Conservation (phyloP, 1,140 invertebrate genomes). For the Popillia japonica region DNA sequence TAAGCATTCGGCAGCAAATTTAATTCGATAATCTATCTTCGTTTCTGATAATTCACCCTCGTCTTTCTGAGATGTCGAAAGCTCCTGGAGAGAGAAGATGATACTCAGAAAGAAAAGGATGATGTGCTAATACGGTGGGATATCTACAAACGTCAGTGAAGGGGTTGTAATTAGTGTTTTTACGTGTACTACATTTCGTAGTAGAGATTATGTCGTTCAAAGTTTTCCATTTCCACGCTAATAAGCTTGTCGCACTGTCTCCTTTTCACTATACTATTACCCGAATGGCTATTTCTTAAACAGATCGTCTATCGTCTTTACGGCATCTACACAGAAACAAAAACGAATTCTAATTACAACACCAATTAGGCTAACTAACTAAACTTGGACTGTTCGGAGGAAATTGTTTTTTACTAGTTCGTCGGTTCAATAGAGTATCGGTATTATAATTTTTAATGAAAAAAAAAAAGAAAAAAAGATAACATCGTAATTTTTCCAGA, state of each 20-base stretch:
- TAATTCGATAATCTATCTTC: constrained; percentile 12
- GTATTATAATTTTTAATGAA: not conserved
- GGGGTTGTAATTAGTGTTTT: constrained; percentile 14
- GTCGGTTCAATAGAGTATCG: not conserved
- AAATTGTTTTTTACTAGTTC: not conserved
- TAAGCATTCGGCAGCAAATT: constrained; percentile 5
- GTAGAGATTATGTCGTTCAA: not conserved
- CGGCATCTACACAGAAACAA: not conserved
- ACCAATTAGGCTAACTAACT: not conserved
- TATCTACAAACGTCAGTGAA: not conserved
- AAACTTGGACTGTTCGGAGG: not conserved
- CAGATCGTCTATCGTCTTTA: too few relatives aligned
- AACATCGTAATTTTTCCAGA: not conserved
- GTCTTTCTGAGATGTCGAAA: not conserved
- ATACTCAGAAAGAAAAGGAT: not conserved
- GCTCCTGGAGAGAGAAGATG: not conserved
- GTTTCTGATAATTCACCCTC: constrained; percentile 10
- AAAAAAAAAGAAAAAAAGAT: not conserved
- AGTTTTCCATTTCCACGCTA: not conserved
- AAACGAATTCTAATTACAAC: not conserved
- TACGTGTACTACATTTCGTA: not conserved
- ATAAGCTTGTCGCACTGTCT: not conserved
- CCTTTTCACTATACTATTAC: not conserved
- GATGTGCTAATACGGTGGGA: not conserved
- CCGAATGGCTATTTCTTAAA: not conserved